These are phyloP conservation scores for Drosophila monieri DNA, from an alignment of 2,888 invertebrate genomes.

Conservation along the genomic window DNA sequence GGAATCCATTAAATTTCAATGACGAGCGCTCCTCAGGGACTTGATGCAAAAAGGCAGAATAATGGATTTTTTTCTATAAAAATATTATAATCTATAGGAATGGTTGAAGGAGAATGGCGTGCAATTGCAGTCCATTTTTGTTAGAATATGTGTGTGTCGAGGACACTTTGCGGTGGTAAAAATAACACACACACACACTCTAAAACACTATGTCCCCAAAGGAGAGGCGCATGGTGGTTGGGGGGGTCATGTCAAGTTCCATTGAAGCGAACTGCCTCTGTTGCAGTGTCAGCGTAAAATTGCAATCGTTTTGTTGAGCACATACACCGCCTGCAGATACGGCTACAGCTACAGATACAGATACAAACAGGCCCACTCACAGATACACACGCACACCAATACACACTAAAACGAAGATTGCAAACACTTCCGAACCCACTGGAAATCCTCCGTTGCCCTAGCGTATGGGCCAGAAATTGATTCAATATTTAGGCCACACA, in stretches of 20 bases:
- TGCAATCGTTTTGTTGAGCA: constrained; percentile 47
- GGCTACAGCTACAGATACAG: constrained; percentile 49
- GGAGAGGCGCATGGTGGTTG: constrained; percentile 3
- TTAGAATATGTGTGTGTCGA: constrained; percentile 52
- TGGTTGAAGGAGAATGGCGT: constrained; percentile 22
- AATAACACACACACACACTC: constrained; percentile 30
- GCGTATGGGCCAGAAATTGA: constrained; percentile 4
- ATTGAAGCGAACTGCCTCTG: constrained; percentile 59
- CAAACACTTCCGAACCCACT: constrained; percentile 52
- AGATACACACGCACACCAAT: constrained; percentile 19
- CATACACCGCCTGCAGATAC: constrained; percentile 47
- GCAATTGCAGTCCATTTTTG: constrained; percentile 14
- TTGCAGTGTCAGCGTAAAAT: constrained; percentile 73
- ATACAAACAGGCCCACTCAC: constrained; percentile 21
- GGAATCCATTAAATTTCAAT: constrained; percentile 24
- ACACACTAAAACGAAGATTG: constrained; percentile 17
- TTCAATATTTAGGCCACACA: constrained; percentile 27
- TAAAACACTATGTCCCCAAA: constrained; percentile 10
- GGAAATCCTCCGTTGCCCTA: constrained; percentile 11
- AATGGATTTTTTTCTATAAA: constrained; percentile 1
- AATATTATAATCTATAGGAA: background rate
- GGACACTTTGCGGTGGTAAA: constrained; percentile 64
- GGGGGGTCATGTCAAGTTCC: constrained; percentile 50
- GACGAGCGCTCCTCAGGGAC: constrained; percentile 15
- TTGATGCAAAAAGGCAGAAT: constrained; percentile 10